Evolutionary conservation across 2,888 invertebrate genomes (phyloP), one percentile per base, ranked within the genome.

Genomic region (Meghimatium bilineatum): DNA sequence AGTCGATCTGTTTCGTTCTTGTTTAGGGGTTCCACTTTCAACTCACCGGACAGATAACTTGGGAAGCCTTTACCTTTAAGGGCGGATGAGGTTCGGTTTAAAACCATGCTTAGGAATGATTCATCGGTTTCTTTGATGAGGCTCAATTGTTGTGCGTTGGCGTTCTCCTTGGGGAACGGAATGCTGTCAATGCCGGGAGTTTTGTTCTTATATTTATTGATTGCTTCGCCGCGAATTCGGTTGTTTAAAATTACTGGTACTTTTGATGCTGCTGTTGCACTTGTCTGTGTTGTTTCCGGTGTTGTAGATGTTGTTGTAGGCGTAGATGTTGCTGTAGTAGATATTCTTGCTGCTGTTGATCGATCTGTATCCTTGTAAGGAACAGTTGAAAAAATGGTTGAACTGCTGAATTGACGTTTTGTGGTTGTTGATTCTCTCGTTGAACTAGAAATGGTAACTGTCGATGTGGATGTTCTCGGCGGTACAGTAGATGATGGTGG

Each of bases 381-480:
- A 23, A 12, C 10, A n/a, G 66, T 66, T 10, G 66, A 29, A 3
- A 29, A 29, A 66, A 56, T 56, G 2, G 20, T 56, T 56, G 17
- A 12, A 38, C 38, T 71, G 6, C 26, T 71, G 38, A 36, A 26
- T 38, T 38, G 36, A 0, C 26, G 1, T 71, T 38, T 71, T 26
- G 71, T 38, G 23, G 38, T 26, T 23, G 71, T 71, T 17, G 67
- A 34, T 10, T 75, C 63, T 14, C 49, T 76, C 0, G 74, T 74
- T 3, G 36, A 17, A 3, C 78, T 78, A 17, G 82, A 38, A 23
- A 38, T 71, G 23, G 71, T 23, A 26, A 20, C 26, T 23, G 71
- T 71, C 32, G 67, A 29, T 10, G 82, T 74, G 14, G 74, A 76
- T 5, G 38, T 81, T 26, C 38, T 76, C 14, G 56, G 44, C n/a